Conservation (phyloP, 2,888 invertebrate genomes). For the Meta bourneti region DNA sequence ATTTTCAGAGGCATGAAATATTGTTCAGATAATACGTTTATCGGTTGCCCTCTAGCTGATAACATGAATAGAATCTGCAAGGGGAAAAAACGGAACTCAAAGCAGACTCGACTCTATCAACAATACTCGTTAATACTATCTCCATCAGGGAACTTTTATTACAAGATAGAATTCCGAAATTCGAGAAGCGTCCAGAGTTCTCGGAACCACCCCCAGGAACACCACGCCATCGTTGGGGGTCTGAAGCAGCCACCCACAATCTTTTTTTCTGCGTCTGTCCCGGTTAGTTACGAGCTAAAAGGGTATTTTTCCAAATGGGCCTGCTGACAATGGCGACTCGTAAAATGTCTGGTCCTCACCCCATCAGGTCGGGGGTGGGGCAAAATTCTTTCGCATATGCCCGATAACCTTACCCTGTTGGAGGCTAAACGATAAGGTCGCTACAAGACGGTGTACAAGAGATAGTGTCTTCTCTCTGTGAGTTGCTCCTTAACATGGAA, state of each 20-base stretch:
- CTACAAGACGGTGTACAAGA: constrained; percentile 7
- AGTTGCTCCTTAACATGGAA: neutral
- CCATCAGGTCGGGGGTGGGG: too few species aligned
- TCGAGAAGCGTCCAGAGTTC: neutral
- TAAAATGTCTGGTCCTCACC: constrained; percentile 38
- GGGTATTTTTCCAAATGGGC: constrained; percentile 34
- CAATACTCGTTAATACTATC: constrained; percentile 34
- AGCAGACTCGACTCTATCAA: constrained; percentile 1
- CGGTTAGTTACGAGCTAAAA: constrained; percentile 69
- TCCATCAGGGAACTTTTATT: constrained; percentile 7
- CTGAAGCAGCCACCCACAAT: constrained; percentile 38
- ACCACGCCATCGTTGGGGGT: constrained; percentile 52
- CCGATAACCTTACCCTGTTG: constrained; percentile 11
- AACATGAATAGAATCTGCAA: neutral
- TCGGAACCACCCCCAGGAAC: neutral
- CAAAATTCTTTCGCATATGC: neutral
- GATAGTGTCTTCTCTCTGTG: neutral
- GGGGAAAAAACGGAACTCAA: neutral
- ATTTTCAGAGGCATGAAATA: neutral
- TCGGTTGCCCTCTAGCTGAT: neutral
- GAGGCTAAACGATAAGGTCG: constrained; percentile 19
- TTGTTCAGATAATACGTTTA: neutral
- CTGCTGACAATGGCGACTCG: constrained; percentile 41
- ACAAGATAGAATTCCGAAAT: constrained; percentile 38
- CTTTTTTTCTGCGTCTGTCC: neutral